Conservation (phyloP, 2,797 vertebrate species). For the Spondyliosoma cantharus region DNA sequence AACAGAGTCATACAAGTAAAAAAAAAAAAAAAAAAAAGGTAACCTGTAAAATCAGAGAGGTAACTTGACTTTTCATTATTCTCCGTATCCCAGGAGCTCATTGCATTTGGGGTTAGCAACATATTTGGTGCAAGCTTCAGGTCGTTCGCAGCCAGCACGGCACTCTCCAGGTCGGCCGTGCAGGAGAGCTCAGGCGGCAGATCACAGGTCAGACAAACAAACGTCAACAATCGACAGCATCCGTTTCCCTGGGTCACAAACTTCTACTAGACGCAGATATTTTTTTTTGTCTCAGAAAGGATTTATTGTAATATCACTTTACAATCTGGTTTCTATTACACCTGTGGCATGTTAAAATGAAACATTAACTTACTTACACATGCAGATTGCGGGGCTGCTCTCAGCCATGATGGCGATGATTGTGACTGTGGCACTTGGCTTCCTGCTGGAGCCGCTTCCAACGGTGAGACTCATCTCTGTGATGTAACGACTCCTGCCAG, state of each 20-base stretch:
- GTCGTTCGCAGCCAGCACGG: constrained; percentile 91
- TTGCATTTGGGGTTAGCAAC: constrained; percentile 93
- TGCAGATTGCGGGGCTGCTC: constrained; percentile 90
- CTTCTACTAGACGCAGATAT: neutral
- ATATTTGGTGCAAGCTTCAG: constrained; percentile 89
- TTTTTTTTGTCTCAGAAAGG: neutral
- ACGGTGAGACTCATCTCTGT: constrained; percentile 82
- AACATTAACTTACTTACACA: constrained; percentile 46
- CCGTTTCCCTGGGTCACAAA: neutral
- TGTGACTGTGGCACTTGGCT: constrained; percentile 88
- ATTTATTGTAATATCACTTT: neutral
- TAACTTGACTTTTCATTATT: neutral
- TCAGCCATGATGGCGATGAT: constrained; percentile 90
- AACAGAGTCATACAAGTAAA: neutral
- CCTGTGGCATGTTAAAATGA: constrained; percentile 3
- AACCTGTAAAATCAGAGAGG: neutral
- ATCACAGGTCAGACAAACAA: constrained; percentile 87
- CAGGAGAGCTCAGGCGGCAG: constrained; percentile 96
- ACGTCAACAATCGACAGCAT: neutral
- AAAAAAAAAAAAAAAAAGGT: neutral
- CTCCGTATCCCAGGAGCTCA: constrained; percentile 87
- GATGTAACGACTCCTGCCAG: neutral
- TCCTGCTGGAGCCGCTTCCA: constrained; percentile 91
- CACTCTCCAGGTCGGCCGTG: constrained; percentile 91
- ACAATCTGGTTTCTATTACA: neutral